Evolutionary conservation across 2,888 invertebrate genomes (phyloP).

Genomic region (Xestobium rufovillosum): DNA sequence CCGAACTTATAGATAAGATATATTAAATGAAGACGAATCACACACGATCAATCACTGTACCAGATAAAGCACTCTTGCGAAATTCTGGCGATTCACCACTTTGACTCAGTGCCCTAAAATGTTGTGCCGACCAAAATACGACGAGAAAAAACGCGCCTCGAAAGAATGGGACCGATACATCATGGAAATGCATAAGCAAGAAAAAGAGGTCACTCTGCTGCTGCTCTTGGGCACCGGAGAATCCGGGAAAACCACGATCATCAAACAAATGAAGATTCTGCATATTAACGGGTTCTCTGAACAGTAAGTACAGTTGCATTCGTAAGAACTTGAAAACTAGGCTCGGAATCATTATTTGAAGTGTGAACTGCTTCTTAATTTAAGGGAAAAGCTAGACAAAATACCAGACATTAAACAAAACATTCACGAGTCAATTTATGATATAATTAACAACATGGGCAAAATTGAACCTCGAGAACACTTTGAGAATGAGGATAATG

Average conservation of each 20-base stretch:
- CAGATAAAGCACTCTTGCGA: too few species aligned
- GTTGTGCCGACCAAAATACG: not conserved
- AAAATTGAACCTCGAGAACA: slow-evolving; percentile 42
- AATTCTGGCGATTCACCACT: too few species aligned
- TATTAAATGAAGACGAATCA: too few species aligned
- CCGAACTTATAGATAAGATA: too few species aligned
- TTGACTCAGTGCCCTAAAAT: too few species aligned
- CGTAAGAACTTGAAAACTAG: not conserved
- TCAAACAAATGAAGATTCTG: slow-evolving; percentile 81
- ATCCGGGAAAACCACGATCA: slow-evolving; percentile 78
- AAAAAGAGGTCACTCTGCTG: slow-evolving; percentile 32
- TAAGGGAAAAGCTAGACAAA: slow-evolving; percentile 62
- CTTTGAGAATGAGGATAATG: slow-evolving; percentile 46
- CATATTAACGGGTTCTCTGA: slow-evolving; percentile 71
- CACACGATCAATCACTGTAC: too few species aligned
- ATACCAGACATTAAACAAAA: slow-evolving; percentile 62
- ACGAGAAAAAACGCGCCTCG: not conserved
- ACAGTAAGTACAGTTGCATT: slow-evolving; percentile 47
- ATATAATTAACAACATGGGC: slow-evolving; percentile 54
- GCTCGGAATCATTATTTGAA: too few species aligned
- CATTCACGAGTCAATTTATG: slow-evolving; percentile 67
- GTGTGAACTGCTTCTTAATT: too few species aligned
- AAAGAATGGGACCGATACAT: not conserved
- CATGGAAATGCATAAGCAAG: not conserved
- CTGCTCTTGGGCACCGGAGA: slow-evolving; percentile 66